Evolutionary conservation across 2,888 invertebrate species (phyloP).

Genomic region (Napeogenes sylphis): DNA sequence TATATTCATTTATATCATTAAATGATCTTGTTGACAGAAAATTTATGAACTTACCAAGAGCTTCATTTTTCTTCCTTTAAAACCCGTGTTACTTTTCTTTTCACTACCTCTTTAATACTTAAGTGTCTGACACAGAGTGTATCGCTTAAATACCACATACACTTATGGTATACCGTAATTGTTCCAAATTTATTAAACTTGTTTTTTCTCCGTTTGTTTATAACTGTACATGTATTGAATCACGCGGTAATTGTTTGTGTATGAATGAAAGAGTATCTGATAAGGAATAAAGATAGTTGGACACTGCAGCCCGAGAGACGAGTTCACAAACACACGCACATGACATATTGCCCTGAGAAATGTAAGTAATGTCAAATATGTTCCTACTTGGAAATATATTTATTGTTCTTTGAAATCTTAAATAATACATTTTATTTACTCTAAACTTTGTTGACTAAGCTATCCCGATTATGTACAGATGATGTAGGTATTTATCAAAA

Average conservation of each 20-base stretch:
- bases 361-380: no score
- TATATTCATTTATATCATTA: not conserved
- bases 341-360: no score
- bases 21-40: no score
- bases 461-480: no score
- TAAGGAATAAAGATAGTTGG: not conserved
- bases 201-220: not conserved
- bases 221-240: slow-evolving; percentile 1
- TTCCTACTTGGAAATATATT: no score
- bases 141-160: not conserved
- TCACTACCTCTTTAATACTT: not conserved
- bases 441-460: no score
- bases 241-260: not conserved
- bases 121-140: not conserved
- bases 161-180: not conserved
- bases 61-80: not conserved
- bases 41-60: not conserved
- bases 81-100: not conserved
- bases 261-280: not conserved
- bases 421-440: no score
- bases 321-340: not conserved
- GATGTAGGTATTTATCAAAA: no score
- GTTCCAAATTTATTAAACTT: not conserved
- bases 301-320: not conserved
- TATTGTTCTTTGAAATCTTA: no score